Conservation (phyloP, 2,113 vertebrate species). For the Clarias batrachus region DNA sequence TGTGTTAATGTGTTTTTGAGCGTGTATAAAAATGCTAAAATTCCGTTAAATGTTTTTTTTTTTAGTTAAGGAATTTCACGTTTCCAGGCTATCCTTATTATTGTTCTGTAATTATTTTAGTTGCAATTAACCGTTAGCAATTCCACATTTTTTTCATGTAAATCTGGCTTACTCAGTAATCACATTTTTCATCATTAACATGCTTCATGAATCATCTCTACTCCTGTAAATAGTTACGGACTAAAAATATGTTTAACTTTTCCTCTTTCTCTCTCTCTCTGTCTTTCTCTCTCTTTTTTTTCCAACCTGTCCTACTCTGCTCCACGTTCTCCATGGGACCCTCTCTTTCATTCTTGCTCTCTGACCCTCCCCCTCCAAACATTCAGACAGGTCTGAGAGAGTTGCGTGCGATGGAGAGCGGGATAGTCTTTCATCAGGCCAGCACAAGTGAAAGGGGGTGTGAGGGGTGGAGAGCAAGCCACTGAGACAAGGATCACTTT, state of each 20-base stretch:
- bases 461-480: conserved; percentile 49
- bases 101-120: neutral
- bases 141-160: neutral
- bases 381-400: conserved; percentile 51
- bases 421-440: conserved; percentile 69
- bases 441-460: conserved; percentile 59
- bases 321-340: conserved; percentile 27
- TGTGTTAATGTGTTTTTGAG: neutral
- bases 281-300: conserved; percentile 20
- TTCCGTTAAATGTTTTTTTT: neutral
- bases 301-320: conserved; percentile 27
- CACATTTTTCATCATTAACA: too few species aligned
- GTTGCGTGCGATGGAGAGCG: conserved; percentile 64
- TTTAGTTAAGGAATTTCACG: neutral
- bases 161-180: neutral
- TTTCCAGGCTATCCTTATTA: neutral
- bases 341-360: conserved; percentile 29
- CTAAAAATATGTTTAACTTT: neutral
- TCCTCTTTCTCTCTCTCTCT: conserved; percentile 23
- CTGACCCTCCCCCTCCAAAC: conserved; percentile 33
- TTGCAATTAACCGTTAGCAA: neutral
- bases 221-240: neutral
- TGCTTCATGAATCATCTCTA: neutral
- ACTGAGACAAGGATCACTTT: conserved; percentile 67
- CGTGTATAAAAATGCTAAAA: neutral